Evolutionary conservation across 2,113 vertebrate species (phyloP).

Genomic region (Ptilorrhoa leucosticta): DNA sequence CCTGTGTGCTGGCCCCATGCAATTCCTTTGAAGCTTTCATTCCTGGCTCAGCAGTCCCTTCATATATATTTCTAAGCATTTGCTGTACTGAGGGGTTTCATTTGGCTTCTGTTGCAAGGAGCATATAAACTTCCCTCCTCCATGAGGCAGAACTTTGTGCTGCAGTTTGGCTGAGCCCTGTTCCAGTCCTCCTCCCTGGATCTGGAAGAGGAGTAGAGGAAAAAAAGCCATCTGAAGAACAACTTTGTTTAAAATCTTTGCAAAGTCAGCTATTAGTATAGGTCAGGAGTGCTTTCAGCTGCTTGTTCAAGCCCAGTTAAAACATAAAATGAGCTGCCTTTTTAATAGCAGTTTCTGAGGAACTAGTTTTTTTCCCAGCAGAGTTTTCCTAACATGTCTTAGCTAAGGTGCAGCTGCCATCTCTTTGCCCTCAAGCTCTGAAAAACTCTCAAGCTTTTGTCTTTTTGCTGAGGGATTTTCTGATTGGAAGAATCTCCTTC

Average conservation of each 20-base stretch:
- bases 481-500: not conserved
- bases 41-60: constrained; percentile 37
- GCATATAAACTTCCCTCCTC: not conserved
- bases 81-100: constrained; percentile 21
- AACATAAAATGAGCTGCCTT: not conserved
- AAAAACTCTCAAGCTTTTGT: not conserved
- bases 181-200: not conserved
- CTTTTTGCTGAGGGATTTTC: not conserved
- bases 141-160: constrained; percentile 7
- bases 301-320: not conserved
- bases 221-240: constrained; percentile 6
- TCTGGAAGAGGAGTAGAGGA: not conserved
- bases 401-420: not conserved
- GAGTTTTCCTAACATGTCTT: not conserved
- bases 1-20: constrained; percentile 36
- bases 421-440: not conserved
- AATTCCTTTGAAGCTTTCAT: constrained; percentile 50
- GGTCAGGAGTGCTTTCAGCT: constrained; percentile 3
- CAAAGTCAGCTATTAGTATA: constrained; percentile 10
- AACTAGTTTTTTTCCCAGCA: not conserved
- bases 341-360: not conserved
- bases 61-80: not conserved
- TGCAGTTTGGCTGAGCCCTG: constrained; percentile 10
- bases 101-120: constrained; percentile 47
- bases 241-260: constrained; percentile 8